Evolutionary conservation across 1,140 invertebrate species (phyloP).

Genomic region (Sarcophaga bullata): DNA sequence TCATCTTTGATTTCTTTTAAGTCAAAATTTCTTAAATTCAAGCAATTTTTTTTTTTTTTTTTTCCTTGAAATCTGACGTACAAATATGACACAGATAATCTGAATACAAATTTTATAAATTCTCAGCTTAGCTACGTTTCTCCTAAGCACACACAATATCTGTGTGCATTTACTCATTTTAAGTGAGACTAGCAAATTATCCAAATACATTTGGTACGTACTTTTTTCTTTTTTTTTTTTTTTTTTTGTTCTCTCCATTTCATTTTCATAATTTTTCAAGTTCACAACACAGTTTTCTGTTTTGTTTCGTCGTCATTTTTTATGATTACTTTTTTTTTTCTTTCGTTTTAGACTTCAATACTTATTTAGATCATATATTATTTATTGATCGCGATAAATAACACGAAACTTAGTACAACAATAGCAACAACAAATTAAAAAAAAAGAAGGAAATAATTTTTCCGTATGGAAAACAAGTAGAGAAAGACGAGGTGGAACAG

Average conservation of each 20-base stretch:
- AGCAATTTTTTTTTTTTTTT: too few relatives aligned
- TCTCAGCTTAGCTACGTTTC: background rate
- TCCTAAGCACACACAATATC: background rate
- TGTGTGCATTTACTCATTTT: background rate
- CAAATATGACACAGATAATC: too few relatives aligned
- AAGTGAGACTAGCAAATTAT: background rate
- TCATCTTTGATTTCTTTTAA: too few relatives aligned
- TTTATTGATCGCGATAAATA: constrained; percentile 24
- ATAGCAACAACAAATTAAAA: background rate
- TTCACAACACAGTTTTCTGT: background rate
- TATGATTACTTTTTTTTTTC: background rate
- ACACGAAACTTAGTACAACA: background rate
- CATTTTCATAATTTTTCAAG: constrained; percentile 15
- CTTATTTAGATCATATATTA: constrained; percentile 23
- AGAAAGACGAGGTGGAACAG: background rate
- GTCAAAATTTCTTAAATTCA: too few relatives aligned
- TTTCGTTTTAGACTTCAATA: constrained; percentile 3
- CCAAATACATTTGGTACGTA: background rate
- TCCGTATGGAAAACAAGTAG: background rate
- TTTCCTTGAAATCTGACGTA: too few relatives aligned
- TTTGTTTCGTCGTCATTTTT: background rate
- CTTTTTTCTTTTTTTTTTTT: background rate
- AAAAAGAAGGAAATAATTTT: background rate
- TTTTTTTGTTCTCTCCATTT: too few relatives aligned
- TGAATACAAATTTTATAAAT: background rate